Conservation (phyloP, 2,797 vertebrate species). For the Acrossocheilus fasciatus region DNA sequence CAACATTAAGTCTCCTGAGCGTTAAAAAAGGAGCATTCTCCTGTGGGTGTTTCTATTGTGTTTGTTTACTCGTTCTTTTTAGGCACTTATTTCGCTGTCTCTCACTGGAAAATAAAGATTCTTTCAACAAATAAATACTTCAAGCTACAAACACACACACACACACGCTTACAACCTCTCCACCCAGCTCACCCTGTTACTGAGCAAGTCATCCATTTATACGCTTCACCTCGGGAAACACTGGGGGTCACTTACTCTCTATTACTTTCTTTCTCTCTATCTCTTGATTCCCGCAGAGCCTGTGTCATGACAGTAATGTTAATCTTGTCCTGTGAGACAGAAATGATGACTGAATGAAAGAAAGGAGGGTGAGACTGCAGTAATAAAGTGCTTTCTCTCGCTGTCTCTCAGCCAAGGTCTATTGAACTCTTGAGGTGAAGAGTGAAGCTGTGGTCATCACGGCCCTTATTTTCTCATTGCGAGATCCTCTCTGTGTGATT, state of each 20-base stretch:
- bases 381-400: slow-evolving; percentile 40
- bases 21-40: background rate
- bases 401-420: slow-evolving; percentile 16
- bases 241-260: slow-evolving; percentile 42
- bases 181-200: slow-evolving; percentile 4
- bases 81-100: background rate
- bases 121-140: slow-evolving; percentile 27
- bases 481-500: slow-evolving; percentile 13
- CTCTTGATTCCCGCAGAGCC: slow-evolving; percentile 37
- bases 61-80: slow-evolving; percentile 14
- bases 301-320: slow-evolving; percentile 39
- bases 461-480: slow-evolving; percentile 3
- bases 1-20: slow-evolving; percentile 17
- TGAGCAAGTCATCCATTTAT: slow-evolving; percentile 44
- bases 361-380: slow-evolving; percentile 22
- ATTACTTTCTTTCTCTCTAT: slow-evolving; percentile 33
- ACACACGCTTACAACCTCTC: slow-evolving; percentile 2
- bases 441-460: slow-evolving; percentile 16
- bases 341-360: slow-evolving; percentile 32
- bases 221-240: slow-evolving; percentile 43
- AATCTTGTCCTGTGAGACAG: slow-evolving; percentile 42
- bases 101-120: slow-evolving; percentile 26
- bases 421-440: slow-evolving; percentile 16
- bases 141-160: slow-evolving; percentile 8
- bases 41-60: background rate